Conservation (phyloP, 2,888 invertebrate species). For the Rotaria magnacalcarata region DNA sequence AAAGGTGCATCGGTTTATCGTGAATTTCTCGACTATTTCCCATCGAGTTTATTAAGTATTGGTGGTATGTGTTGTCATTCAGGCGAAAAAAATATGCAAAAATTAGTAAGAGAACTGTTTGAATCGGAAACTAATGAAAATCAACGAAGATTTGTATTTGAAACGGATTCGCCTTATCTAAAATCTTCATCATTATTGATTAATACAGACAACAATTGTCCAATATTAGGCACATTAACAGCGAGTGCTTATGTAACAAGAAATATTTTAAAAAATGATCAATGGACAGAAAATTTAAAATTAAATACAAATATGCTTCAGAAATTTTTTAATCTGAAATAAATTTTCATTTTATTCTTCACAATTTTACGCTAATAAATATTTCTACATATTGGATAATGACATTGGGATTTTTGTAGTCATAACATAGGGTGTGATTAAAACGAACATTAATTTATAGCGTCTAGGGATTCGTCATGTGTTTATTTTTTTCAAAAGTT, state of each 20-base stretch:
- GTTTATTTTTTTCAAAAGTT: too few relatives aligned
- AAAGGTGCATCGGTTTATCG: background rate
- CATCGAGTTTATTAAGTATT: background rate
- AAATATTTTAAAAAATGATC: background rate
- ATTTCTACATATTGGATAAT: too few relatives aligned
- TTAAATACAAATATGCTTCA: background rate
- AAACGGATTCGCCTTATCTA: background rate
- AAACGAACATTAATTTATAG: too few relatives aligned
- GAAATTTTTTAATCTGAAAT: background rate
- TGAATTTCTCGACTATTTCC: background rate
- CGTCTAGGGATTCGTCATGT: too few relatives aligned
- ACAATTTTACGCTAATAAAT: too few relatives aligned
- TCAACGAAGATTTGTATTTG: slow-evolving; percentile 3
- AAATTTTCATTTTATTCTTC: background rate
- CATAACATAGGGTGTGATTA: too few relatives aligned
- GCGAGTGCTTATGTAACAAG: background rate
- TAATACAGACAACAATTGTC: background rate
- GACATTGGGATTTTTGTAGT: too few relatives aligned
- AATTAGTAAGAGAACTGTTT: background rate
- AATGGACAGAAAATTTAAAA: background rate
- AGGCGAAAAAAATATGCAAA: background rate
- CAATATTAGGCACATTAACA: background rate
- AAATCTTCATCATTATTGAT: background rate
- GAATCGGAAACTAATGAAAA: background rate
- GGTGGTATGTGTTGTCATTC: background rate